Base-by-base conservation (phyloP, 2,888 invertebrate species). In the Agriopis aurantiaria region DNA sequence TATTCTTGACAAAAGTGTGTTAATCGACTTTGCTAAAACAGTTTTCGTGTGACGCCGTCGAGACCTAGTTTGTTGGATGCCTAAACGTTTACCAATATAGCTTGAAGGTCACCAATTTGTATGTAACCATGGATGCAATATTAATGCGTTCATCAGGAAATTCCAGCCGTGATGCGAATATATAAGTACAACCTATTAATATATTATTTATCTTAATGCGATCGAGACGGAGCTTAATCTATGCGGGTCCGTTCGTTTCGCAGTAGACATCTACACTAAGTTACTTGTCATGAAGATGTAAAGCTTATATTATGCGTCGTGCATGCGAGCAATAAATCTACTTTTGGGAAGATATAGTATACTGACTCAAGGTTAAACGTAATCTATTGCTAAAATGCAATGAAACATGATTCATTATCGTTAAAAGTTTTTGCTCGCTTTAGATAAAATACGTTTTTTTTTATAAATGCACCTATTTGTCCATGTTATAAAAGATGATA, bases 121-220 rank as follows among this genome's bases (percentile, higher is more conserved):
- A 82, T 83, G 81, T 80, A 76, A 78, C 80, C 78, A 73, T 78
- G 80, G 79, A 80, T 81, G 82, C 75, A 78, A 82, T 82, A 81
- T 81, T 80, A 81, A 78, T 74, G 71, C 77, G 80, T 80, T 80
- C 80, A 82, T 85, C 82, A 85, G 85, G 82, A 85, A 85, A 85
- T 85, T 82, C 83, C 81, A 78, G 60, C 52, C 85, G 82, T 82
- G 90, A 80, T 80, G 69, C 71, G 87, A 87, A 89, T 90, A 80
- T 71, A 69, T 75, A 80, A 80, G 72, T 48, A 66, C 61, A 60
- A 69, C 74, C 75, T 75, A 80, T 76, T 78, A 76, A 78, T 78
- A 79, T 74, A 69, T 75, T 66, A 75, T 70, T 73, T 68, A 71
- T 72, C 74, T 76, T 70, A 76, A 78, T 75, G 65, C 71, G 71